Percentiles rank a stretch among this genome's conserved stretches.
These are phyloP conservation scores for Globodera rostochiensis DNA, from an alignment of 1,140 invertebrate species.

Conservation along the genomic window DNA sequence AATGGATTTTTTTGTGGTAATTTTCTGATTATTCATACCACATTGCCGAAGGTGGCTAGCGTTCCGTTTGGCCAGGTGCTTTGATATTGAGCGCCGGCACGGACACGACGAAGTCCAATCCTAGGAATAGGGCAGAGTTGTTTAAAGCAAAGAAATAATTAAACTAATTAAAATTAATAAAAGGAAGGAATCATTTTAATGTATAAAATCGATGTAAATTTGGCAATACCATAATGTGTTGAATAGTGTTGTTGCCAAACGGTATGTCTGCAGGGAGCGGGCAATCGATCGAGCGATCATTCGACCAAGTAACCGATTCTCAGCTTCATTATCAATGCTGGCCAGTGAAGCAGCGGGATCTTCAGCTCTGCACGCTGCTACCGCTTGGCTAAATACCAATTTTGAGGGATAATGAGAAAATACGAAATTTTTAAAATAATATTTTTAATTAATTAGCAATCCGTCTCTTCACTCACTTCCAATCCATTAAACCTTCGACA, in stretches of 20 bases:
- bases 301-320: slow-evolving; percentile 4
- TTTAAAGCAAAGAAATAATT: too few species aligned
- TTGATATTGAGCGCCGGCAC: too few species aligned
- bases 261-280: neutral
- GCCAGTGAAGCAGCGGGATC: neutral
- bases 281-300: neutral
- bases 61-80: too few species aligned
- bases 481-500: neutral
- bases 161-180: too few species aligned
- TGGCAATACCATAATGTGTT: neutral
- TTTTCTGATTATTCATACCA: too few species aligned
- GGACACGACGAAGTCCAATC: too few species aligned
- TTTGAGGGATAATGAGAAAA: neutral
- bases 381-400: neutral
- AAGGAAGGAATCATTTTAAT: too few species aligned
- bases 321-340: neutral
- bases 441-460: neutral
- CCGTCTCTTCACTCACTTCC: slow-evolving; percentile 6
- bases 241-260: neutral
- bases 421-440: neutral
- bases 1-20: too few species aligned
- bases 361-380: neutral
- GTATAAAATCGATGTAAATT: too few species aligned
- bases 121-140: too few species aligned
- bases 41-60: too few species aligned